These are phyloP conservation scores for Hanleya hanleyi DNA, from an alignment of 2,888 invertebrate species.

Conservation along the genomic window DNA sequence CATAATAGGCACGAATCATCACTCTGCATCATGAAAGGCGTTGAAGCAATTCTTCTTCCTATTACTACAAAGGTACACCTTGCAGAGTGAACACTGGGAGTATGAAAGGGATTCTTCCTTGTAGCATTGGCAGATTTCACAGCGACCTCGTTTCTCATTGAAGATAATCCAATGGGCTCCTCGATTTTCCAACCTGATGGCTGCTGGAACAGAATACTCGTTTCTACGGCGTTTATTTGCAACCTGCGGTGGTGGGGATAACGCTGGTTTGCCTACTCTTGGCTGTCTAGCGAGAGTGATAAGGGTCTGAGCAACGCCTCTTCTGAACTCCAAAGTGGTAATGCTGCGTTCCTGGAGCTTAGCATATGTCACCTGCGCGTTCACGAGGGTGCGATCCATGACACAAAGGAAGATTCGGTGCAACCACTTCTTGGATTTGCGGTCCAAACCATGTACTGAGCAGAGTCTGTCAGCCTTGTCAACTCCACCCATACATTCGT, in stretches of 20 bases:
- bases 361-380: background rate
- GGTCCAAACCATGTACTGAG: background rate
- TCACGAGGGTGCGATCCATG: background rate
- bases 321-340: background rate
- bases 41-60: background rate
- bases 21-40: background rate
- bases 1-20: too few species aligned
- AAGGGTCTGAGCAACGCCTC: background rate
- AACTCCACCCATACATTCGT: background rate
- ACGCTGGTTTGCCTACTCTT: background rate
- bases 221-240: background rate
- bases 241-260: background rate
- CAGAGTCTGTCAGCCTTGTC: background rate
- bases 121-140: background rate
- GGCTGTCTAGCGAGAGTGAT: background rate
- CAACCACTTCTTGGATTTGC: background rate
- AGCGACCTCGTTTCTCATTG: background rate
- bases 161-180: constrained; percentile 4
- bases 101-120: background rate
- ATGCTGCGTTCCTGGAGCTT: background rate
- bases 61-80: background rate
- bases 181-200: background rate
- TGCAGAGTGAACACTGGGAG: background rate
- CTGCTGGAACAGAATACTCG: background rate
- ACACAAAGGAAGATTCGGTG: background rate